phyloP scores from a whole-genome alignment of 2,113 vertebrate genomes.

The Prinia subflava region DNA sequence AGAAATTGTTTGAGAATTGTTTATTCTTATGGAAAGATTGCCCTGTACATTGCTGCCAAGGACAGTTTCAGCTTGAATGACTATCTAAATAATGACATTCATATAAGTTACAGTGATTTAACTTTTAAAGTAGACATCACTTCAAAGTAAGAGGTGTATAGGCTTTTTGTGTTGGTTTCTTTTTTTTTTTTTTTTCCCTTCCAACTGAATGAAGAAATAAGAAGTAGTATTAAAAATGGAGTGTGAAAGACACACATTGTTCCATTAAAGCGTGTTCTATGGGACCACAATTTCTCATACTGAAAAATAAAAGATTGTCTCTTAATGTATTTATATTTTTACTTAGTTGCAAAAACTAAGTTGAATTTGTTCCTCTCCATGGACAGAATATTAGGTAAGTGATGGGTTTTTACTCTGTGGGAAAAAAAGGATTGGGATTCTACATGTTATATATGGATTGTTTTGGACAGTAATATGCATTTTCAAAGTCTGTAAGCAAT shows the following conservation, averaged over 20 bases:
- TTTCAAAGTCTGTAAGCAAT: not conserved
- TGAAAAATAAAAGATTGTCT: not conserved
- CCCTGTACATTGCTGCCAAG: slow-evolving; percentile 36
- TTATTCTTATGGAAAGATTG: slow-evolving; percentile 65
- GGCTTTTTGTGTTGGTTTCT: not conserved
- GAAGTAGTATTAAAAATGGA: not conserved
- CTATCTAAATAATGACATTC: not conserved
- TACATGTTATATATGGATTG: not conserved
- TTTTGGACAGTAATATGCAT: not conserved
- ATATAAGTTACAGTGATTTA: slow-evolving; percentile 8
- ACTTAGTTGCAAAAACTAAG: not conserved
- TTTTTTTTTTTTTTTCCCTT: not conserved
- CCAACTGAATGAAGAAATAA: not conserved
- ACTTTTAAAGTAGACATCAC: not conserved
- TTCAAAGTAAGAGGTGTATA: not conserved
- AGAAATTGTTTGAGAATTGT: slow-evolving; percentile 35
- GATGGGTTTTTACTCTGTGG: not conserved
- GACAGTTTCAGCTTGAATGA: slow-evolving; percentile 60
- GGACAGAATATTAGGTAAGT: not conserved
- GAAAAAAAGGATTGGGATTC: not conserved
- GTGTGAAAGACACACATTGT: not conserved
- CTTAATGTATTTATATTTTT: not conserved
- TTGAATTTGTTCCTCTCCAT: not conserved
- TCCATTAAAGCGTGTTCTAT: not conserved
- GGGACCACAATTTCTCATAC: not conserved